Conservation (phyloP, 2,888 invertebrate genomes). For the Caenorhabditis angaria region DNA sequence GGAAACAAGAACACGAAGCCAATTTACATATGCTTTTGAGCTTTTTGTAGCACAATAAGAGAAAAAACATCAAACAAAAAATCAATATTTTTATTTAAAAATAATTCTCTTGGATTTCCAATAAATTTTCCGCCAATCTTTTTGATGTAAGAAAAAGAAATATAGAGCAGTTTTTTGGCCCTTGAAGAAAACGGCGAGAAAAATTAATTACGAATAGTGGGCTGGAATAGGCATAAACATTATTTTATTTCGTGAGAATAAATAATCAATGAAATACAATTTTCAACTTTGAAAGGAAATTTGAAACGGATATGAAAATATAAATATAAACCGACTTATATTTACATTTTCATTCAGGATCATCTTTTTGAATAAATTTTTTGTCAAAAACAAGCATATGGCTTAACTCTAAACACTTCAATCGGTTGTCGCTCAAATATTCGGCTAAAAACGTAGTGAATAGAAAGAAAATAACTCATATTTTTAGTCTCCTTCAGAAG, state of each 20-base stretch:
- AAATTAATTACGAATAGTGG: neutral
- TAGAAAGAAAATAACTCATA: no score
- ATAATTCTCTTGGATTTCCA: neutral
- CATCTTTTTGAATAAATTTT: no score
- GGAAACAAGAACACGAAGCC: neutral
- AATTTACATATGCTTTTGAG: neutral
- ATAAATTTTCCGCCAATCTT: neutral
- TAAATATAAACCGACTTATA: no score
- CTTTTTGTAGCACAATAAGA: neutral
- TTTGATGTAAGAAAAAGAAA: neutral
- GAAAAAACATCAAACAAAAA: neutral
- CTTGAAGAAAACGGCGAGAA: neutral
- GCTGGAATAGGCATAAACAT: neutral
- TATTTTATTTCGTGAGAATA: neutral
- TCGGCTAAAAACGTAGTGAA: neutral
- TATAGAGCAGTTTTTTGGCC: constrained; percentile 1
- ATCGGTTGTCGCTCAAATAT: no score
- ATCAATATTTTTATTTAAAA: neutral
- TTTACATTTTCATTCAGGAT: no score
- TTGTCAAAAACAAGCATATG: no score
- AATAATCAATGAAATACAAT: neutral
- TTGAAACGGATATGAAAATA: neutral
- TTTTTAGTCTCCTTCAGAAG: neutral
- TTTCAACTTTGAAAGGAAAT: neutral
- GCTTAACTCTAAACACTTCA: no score